Conservation (phyloP, 2,797 vertebrate species). For the Gadopsis marmoratus region DNA sequence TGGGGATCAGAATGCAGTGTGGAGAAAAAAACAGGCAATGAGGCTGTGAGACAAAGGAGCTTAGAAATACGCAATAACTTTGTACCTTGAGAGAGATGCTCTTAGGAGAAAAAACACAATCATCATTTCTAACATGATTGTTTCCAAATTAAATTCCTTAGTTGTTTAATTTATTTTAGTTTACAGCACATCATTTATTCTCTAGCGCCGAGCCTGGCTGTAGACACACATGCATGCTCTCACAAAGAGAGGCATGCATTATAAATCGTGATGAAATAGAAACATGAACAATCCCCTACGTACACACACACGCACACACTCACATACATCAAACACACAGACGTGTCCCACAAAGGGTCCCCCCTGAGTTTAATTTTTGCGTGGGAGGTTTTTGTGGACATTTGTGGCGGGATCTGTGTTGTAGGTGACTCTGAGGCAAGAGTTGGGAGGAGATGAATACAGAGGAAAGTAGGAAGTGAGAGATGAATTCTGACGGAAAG, state of each 20-base stretch:
- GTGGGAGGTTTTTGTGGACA: conserved; percentile 54
- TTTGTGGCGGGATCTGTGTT: conserved; percentile 49
- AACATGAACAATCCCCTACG: conserved; percentile 54
- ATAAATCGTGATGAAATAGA: conserved; percentile 65
- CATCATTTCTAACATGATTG: not conserved
- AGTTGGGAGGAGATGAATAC: conserved; percentile 19
- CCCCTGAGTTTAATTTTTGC: conserved; percentile 67
- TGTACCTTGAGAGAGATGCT: not conserved
- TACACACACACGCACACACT: not conserved
- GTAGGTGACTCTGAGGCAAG: conserved; percentile 58
- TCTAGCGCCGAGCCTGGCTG: conserved; percentile 1
- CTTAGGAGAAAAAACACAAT: not conserved
- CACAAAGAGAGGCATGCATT: conserved; percentile 34
- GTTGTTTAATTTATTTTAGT: conserved; percentile 14
- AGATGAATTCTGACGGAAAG: conserved; percentile 7
- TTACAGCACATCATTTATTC: conserved; percentile 17
- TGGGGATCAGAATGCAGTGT: conserved; percentile 4
- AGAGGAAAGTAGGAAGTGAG: conserved; percentile 19
- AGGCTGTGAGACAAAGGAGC: not conserved
- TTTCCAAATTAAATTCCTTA: not conserved
- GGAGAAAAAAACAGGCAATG: not conserved
- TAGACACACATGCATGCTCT: conserved; percentile 8
- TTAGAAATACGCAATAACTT: not conserved
- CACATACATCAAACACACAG: conserved; percentile 40
- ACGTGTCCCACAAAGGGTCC: conserved; percentile 50